A percentile compares a stretch with the other conserved stretches of the same genome.
Conservation (phyloP, 2,113 vertebrate species). For the Ciconia maguari region DNA sequence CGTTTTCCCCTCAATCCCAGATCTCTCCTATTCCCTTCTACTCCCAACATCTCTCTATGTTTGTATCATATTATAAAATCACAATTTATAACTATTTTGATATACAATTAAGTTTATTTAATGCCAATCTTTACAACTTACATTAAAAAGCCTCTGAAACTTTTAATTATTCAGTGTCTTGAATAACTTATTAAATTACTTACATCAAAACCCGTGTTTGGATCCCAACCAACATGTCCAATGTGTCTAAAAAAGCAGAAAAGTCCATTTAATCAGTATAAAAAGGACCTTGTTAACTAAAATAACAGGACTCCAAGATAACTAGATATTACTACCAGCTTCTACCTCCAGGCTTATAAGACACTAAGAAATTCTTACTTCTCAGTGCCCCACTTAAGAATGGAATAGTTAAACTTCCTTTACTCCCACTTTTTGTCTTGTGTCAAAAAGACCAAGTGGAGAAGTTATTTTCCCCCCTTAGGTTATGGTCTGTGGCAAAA, state of each 20-base stretch:
- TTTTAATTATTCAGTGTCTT: background rate
- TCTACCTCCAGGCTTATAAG: background rate
- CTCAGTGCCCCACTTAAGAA: background rate
- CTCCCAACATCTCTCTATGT: background rate
- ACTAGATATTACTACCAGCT: background rate
- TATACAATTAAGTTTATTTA: background rate
- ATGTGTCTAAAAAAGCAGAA: constrained; percentile 85
- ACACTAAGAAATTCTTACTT: background rate
- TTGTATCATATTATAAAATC: background rate
- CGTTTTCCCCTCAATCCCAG: background rate
- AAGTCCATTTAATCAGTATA: background rate
- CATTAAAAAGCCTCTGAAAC: background rate
- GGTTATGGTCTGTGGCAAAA: background rate
- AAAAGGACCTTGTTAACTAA: background rate
- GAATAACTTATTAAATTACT: constrained; percentile 72
- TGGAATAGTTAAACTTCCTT: background rate
- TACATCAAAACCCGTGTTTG: constrained; percentile 99
- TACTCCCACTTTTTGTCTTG: background rate
- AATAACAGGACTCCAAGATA: background rate
- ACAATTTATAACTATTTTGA: background rate
- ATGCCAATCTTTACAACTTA: background rate
- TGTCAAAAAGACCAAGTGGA: background rate
- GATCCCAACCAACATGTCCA: constrained; percentile 99
- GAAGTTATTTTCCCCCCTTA: background rate
- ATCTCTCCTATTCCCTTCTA: background rate